Evolutionary conservation across 2,797 vertebrate genomes (phyloP), one percentile per base, ranked within the genome.

Genomic region (Syngnathus acus): DNA sequence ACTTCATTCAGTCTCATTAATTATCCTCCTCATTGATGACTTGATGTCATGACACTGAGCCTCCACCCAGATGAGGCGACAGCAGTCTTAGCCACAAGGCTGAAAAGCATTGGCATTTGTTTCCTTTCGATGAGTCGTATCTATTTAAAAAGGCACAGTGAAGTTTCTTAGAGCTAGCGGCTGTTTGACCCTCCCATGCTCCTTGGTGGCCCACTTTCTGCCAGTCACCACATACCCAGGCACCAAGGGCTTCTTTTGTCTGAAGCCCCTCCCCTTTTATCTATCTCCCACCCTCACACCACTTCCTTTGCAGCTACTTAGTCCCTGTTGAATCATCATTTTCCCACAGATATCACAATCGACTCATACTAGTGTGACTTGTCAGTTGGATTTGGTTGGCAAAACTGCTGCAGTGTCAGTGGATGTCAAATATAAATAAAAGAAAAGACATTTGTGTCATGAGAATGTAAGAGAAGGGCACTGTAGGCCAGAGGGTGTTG

Each of bases 171-270:
- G 65, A 75, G 69, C 67, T 70, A 84, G 79, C 73, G 82, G 10
- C 23, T 74, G 70, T 76, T 45, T 66, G 72, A 77, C 74, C 77
- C 80, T 75, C 72, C 82, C 70, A 54, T n/a, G 71, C 80, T 76
- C 78, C 81, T 71, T 13, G 66, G 70, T 69, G 67, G 75, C 21
- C 77, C 26, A 61, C 70, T 82, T 90, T 87, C 76, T 83, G 84
- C 82, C 85, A 87, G 89, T 90, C 87, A 89, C 87, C 86, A 86
- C 77, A 13, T 14, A 10, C 40, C 21, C 40, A 26, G 40, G 21
- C n/a, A 26, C 21, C 6, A 67, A 55, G 67, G 58, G 65, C 48
- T 64, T 78, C 4, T 80, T 80, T 88, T 78, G 85, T 80, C 74
- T 64, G 1, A 73, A 58, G 69, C 76, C 74, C 76, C 66, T 42